phyloP scores from a whole-genome alignment of 37 sponge, comb jelly and placozoan genomes.

The Cliona cf. orientalis region DNA sequence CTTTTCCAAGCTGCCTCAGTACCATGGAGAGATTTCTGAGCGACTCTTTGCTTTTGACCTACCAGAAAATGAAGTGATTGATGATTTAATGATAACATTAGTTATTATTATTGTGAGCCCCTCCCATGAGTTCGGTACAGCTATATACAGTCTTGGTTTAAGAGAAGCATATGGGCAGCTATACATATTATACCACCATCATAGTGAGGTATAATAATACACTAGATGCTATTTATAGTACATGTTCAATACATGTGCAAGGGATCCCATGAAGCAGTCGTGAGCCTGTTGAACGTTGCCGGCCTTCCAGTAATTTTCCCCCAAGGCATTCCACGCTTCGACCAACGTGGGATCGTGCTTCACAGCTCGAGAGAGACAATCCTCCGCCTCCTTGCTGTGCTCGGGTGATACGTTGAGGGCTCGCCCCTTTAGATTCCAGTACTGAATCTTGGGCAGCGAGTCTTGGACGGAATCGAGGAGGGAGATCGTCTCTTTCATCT shows the following conservation, averaged over 20 bases:
- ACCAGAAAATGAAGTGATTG: not conserved
- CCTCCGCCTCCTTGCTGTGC: slow-evolving; percentile 59
- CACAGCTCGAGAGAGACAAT: slow-evolving; percentile 63
- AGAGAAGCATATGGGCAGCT: not conserved
- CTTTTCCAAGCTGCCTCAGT: slow-evolving; percentile 69
- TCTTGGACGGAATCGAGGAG: slow-evolving; percentile 46
- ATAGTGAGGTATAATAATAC: not conserved
- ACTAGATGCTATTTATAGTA: not conserved
- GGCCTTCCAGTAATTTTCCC: slow-evolving; percentile 88
- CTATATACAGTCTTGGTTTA: too few species aligned
- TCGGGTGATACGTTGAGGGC: slow-evolving; percentile 71
- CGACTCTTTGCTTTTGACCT: slow-evolving; percentile 71
- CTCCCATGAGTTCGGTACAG: too few species aligned
- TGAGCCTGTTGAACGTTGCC: slow-evolving; percentile 72
- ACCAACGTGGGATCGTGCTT: slow-evolving; percentile 72
- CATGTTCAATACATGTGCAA: slow-evolving; percentile 49
- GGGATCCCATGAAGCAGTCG: slow-evolving; percentile 80
- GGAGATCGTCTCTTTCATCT: slow-evolving; percentile 52
- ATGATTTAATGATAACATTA: not conserved
- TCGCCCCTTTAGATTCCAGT: slow-evolving; percentile 49
- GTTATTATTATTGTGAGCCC: too few species aligned
- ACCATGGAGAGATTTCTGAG: slow-evolving; percentile 81
- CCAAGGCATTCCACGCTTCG: slow-evolving; percentile 80
- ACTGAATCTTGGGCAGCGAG: slow-evolving; percentile 34
- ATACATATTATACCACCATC: not conserved